Conservation (phyloP, 1,140 invertebrate species). For the Drosophila pachea region DNA sequence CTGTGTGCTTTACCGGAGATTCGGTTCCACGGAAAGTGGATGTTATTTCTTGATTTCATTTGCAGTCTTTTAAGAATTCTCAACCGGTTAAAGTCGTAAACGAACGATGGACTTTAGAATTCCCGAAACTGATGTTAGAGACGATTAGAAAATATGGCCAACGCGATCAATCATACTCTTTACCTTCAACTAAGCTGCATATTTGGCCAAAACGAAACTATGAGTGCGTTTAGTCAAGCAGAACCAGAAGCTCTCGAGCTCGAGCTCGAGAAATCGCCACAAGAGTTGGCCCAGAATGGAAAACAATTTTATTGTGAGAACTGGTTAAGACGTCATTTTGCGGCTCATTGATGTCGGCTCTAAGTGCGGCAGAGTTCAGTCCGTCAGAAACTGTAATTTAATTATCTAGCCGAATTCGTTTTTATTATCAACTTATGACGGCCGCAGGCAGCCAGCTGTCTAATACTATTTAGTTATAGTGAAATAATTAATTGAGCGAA, state of each 20-base stretch:
- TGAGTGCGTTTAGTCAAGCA: conserved; percentile 6
- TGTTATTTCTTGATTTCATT: background rate
- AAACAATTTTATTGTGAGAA: conserved; percentile 36
- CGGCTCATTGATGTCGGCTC: conserved; percentile 60
- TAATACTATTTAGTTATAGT: conserved; percentile 8
- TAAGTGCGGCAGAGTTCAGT: conserved; percentile 29
- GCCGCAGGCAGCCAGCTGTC: background rate
- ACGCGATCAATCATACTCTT: background rate
- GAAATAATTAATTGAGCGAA: background rate
- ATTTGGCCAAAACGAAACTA: background rate
- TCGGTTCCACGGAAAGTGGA: background rate
- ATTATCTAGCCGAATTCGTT: conserved; percentile 32
- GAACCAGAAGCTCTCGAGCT: conserved; percentile 39
- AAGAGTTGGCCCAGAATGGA: conserved; percentile 25
- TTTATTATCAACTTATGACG: conserved; percentile 45
- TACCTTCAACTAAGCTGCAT: background rate
- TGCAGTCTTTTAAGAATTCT: background rate
- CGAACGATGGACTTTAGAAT: too few relatives aligned
- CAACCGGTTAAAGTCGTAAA: background rate
- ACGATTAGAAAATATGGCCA: conserved; percentile 3
- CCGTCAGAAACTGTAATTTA: conserved; percentile 24
- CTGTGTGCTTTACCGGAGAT: background rate
- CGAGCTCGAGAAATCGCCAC: background rate
- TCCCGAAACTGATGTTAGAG: background rate
- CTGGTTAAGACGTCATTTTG: conserved; percentile 59